A percentile compares a stretch with the other conserved stretches of the same genome.
Evolutionary conservation across 2,888 invertebrate genomes (phyloP).

Genomic region (Drosophila siamana): DNA sequence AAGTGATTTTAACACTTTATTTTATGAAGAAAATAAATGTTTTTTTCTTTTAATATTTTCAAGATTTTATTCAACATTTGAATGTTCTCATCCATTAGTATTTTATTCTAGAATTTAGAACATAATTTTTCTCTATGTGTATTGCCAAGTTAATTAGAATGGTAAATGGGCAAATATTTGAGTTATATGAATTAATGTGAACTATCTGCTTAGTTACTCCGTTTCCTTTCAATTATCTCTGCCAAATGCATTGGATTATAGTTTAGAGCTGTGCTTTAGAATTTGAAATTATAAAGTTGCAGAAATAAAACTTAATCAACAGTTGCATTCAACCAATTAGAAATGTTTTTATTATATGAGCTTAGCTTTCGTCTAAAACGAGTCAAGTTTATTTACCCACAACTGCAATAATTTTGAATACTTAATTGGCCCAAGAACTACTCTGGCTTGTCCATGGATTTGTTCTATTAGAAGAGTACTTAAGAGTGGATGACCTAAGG

Average conservation of each 20-base stretch:
- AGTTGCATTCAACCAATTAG: not conserved
- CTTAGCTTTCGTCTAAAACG: too few species aligned
- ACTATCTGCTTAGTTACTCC: not conserved
- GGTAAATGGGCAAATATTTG: not conserved
- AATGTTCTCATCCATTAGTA: too few species aligned
- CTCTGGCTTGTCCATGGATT: not conserved
- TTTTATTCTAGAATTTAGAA: too few species aligned
- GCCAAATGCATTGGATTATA: too few species aligned
- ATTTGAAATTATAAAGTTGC: not conserved
- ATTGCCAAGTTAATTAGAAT: not conserved
- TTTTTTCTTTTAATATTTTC: too few species aligned
- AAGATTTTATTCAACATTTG: too few species aligned
- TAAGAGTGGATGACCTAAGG: conserved; percentile 53
- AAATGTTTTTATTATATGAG: not conserved
- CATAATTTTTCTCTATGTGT: too few species aligned
- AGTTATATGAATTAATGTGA: not conserved
- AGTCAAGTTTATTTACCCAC: not conserved
- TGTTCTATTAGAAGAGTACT: conserved; percentile 43
- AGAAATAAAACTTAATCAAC: not conserved
- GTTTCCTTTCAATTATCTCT: not conserved
- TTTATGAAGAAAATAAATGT: too few species aligned
- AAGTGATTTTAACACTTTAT: too few species aligned
- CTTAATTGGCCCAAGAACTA: not conserved
- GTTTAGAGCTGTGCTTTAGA: too few species aligned
- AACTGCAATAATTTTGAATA: not conserved